Percentiles rank a stretch among this genome's conserved stretches.
These are phyloP conservation scores for Drosophila picticornis DNA, from an alignment of 2,888 invertebrate species.

Conservation along the genomic window DNA sequence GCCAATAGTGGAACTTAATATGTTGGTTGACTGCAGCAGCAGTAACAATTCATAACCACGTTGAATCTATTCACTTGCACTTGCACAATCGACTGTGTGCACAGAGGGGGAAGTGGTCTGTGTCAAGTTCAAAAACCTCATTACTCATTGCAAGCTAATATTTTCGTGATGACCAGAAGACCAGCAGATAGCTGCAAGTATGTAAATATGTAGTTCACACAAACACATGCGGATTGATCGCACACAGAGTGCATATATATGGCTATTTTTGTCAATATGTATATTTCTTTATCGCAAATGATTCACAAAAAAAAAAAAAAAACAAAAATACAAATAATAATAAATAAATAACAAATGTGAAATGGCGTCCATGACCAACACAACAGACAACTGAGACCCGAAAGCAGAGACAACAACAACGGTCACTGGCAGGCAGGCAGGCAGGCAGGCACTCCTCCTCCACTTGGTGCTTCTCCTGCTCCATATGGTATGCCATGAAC, in stretches of 20 bases:
- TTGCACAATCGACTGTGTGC: background rate
- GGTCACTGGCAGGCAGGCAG: conserved; percentile 51
- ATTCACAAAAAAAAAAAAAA: conserved; percentile 60
- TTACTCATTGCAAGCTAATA: conserved; percentile 49
- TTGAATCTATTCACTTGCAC: conserved; percentile 21
- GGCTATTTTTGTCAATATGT: conserved; percentile 17
- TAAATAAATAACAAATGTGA: conserved; percentile 57
- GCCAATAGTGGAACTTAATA: conserved; percentile 7
- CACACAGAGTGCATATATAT: background rate
- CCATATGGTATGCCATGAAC: conserved; percentile 64
- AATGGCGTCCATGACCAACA: conserved; percentile 79
- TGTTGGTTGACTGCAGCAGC: conserved; percentile 16
- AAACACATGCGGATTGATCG: conserved; percentile 7
- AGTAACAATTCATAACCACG: background rate
- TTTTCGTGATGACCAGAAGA: conserved; percentile 37
- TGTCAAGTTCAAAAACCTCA: conserved; percentile 67
- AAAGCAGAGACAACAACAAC: conserved; percentile 47
- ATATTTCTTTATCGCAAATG: conserved; percentile 74
- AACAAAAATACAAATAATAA: conserved; percentile 17
- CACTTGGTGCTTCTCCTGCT: conserved; percentile 22
- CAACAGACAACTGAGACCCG: conserved; percentile 62
- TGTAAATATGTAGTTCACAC: conserved; percentile 9
- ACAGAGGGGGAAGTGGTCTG: background rate
- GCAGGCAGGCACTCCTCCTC: conserved; percentile 5
- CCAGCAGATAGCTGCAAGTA: conserved; percentile 25